Conservation (phyloP, 2,113 vertebrate species). For the Struthio camelus region DNA sequence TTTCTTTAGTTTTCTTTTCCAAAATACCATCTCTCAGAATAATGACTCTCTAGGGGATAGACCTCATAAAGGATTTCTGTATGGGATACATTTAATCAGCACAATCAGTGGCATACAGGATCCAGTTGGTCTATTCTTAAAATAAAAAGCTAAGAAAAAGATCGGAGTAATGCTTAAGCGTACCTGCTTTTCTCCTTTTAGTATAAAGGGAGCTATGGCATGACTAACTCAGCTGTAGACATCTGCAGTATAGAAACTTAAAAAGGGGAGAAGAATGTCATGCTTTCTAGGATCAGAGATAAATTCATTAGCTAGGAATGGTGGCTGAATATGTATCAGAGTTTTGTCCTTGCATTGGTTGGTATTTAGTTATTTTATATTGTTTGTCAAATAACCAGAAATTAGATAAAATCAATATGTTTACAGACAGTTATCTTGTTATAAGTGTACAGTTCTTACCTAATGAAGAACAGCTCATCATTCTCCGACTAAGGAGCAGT, state of each 20-base stretch:
- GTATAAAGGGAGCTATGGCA: background rate
- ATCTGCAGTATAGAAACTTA: background rate
- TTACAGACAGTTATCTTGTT: background rate
- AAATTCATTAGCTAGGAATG: background rate
- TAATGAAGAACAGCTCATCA: background rate
- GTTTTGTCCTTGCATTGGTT: background rate
- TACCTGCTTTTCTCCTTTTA: background rate
- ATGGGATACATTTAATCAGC: background rate
- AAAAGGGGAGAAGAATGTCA: background rate
- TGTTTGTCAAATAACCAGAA: background rate
- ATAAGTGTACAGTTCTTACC: background rate
- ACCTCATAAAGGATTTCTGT: background rate
- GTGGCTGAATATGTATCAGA: background rate
- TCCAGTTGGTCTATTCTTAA: background rate
- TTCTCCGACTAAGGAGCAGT: background rate
- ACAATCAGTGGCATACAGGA: background rate
- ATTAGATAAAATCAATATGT: background rate
- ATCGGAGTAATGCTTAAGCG: accelerated
- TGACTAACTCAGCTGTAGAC: background rate
- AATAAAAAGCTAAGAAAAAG: background rate
- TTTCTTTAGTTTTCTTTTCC: background rate
- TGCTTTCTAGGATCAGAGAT: background rate
- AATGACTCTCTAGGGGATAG: background rate
- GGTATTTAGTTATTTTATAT: background rate
- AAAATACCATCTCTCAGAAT: background rate